A percentile compares a stretch with the other conserved stretches of the same genome.
Conservation (phyloP, 92 coral and sea anemone species). For the Parazoanthus swiftii region DNA sequence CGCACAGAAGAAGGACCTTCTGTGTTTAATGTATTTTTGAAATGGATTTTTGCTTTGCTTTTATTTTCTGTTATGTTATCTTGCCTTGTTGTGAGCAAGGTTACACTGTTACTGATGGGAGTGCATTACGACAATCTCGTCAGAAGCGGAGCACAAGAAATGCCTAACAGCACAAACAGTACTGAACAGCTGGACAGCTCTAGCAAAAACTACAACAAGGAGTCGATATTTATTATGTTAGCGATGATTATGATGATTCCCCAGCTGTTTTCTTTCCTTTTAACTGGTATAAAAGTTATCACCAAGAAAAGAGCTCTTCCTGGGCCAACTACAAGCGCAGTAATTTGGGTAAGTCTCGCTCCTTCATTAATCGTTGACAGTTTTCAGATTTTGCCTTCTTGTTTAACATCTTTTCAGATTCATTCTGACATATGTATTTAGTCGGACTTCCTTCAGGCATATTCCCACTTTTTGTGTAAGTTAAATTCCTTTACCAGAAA, state of each 20-base stretch:
- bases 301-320: slow-evolving; percentile 51
- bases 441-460: background rate
- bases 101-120: slow-evolving; percentile 11
- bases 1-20: too few species aligned
- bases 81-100: slow-evolving; percentile 39
- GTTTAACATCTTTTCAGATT: background rate
- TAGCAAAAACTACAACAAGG: slow-evolving; percentile 38
- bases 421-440: background rate
- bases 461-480: too few species aligned
- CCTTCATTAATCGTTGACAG: background rate
- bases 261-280: slow-evolving; percentile 59
- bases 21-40: too few species aligned
- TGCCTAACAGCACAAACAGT: background rate
- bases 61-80: background rate
- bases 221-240: slow-evolving; percentile 73
- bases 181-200: background rate
- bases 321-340: slow-evolving; percentile 79
- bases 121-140: slow-evolving; percentile 9
- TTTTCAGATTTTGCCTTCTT: background rate
- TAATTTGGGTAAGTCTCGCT: slow-evolving; percentile 63
- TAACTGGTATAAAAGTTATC: slow-evolving; percentile 61
- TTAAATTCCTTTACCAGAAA: too few species aligned
- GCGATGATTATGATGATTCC: slow-evolving; percentile 81
- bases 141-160: background rate
- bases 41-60: too few species aligned